Percentiles rank a stretch among this genome's conserved stretches.
These are phyloP conservation scores for Ophiodon elongatus DNA, from an alignment of 2,113 vertebrate genomes.

Conservation along the genomic window DNA sequence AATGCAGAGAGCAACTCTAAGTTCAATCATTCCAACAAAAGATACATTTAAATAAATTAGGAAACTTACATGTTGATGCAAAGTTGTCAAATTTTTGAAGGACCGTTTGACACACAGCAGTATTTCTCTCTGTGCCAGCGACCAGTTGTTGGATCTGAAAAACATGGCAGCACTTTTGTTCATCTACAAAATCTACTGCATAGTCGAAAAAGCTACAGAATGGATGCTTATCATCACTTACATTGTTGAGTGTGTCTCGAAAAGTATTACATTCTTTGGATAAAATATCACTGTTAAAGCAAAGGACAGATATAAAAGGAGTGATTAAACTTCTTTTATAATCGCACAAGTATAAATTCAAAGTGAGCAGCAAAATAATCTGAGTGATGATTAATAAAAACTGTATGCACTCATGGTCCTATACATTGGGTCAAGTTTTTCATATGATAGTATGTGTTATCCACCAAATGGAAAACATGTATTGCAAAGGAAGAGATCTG, in stretches of 20 bases:
- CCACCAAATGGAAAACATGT: background rate
- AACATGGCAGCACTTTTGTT: conserved; percentile 18
- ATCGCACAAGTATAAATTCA: background rate
- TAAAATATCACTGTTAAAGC: conserved; percentile 86
- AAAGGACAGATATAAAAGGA: background rate
- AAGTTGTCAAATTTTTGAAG: conserved; percentile 84
- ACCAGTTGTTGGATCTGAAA: conserved; percentile 88
- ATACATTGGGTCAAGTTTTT: background rate
- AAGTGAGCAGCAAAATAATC: background rate
- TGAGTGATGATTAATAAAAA: background rate
- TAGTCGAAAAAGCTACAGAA: background rate
- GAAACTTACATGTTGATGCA: conserved; percentile 87
- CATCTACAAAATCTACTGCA: background rate
- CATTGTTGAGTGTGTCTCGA: conserved; percentile 86
- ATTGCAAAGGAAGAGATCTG: background rate
- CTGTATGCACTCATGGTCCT: background rate
- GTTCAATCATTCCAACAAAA: background rate
- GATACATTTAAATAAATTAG: background rate
- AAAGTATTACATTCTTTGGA: conserved; percentile 83
- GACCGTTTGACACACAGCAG: conserved; percentile 81
- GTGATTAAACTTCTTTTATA: background rate
- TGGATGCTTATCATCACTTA: conserved; percentile 78
- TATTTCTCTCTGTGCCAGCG: conserved; percentile 83
- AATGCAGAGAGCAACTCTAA: background rate
- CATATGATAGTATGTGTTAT: background rate